Base-by-base conservation (phyloP, 2,797 vertebrate species). In the Buceros bicornis region DNA sequence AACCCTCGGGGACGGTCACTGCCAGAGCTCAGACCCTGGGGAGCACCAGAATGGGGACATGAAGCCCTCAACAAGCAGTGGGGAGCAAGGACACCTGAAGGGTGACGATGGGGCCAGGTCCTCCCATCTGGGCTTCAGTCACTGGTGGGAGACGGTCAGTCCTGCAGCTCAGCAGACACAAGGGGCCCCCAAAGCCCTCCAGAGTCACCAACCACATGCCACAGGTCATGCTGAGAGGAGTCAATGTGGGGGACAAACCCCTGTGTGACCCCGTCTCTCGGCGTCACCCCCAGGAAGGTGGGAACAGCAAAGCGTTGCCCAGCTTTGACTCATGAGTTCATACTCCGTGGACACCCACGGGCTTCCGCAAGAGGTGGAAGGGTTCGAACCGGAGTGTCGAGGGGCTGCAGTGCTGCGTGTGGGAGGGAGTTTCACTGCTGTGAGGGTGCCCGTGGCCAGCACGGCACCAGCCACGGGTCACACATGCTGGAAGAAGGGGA, bases 251-350 rank as follows among this genome's bases (percentile, higher is more conserved):
- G 3, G 7, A 47, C 57, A 29, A 28, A 26, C 28, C 29, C 37
- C 19, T 0, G 0, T 3, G 11, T 8, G 13, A 37, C 10, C 14
- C 37, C 11, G 0, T 14, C 71, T 31, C 35, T 65, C 13, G 3
- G 16, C 1, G 0, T 5, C 14, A 79, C 33, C 40, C 16, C 16
- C 1, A 0, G 33, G 33, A 45, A 56, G 25, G 25, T 1, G 3
- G 48, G 43, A 69, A 51, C 2, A 22, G n/a, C 16, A 4, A 65
- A 16, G 47, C 2, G 20, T 8, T 60, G 18, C 78, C 2, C 0
- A 66, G 53, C 51, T 42, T 45, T 9, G 18, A 17, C 35, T 11
- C 8, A 1, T 2, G 2, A 53, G 9, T 24, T 74, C 37, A 8
- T 11, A 8, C 69, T 50, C 56, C 18, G 7, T 18, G 17, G 1